Conservation (phyloP, 92 coral and sea anemone species). For the Heteractis magnifica region DNA sequence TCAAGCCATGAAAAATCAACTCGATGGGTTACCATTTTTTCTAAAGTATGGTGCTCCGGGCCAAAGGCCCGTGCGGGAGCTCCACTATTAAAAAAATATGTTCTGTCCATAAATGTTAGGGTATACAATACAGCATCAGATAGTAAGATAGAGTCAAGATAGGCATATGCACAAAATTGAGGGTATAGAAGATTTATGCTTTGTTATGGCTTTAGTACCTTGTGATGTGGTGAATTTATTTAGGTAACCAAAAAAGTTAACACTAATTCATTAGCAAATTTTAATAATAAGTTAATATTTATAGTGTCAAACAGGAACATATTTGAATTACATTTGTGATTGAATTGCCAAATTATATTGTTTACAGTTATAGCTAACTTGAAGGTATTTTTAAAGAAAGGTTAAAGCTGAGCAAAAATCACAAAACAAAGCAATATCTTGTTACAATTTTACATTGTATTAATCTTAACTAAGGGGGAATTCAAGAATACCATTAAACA, state of each 20-base stretch:
- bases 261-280: background rate
- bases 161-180: background rate
- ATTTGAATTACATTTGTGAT: background rate
- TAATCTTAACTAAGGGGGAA: slow-evolving; percentile 12
- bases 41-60: no score
- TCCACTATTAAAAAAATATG: no score
- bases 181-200: background rate
- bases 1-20: no score
- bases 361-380: background rate
- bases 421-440: slow-evolving; percentile 7
- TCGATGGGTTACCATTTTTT: no score
- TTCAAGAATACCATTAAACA: slow-evolving; percentile 4
- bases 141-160: background rate
- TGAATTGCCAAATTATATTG: background rate
- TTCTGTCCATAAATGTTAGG: no score
- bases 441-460: background rate
- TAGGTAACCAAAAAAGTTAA: background rate
- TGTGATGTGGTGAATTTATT: background rate
- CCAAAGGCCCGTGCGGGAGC: no score
- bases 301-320: background rate
- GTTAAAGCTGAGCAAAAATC: background rate
- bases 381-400: background rate
- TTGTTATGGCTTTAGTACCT: background rate
- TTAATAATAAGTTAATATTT: background rate
- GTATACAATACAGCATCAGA: no score